phyloP scores from a whole-genome alignment of 2,888 invertebrate genomes.

The Camptogramma bilineatum region DNA sequence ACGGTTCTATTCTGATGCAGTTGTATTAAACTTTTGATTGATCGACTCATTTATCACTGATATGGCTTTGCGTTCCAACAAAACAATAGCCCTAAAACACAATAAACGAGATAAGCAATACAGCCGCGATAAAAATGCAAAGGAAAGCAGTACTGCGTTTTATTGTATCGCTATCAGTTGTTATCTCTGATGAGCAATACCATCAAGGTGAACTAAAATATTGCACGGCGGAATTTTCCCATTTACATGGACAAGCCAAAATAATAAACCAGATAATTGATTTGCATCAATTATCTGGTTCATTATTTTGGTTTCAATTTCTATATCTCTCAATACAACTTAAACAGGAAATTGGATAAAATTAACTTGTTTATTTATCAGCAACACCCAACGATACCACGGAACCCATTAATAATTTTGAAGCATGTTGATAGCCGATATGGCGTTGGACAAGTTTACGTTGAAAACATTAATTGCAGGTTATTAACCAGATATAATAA shows the following conservation, averaged over 20 bases:
- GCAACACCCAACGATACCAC: slow-evolving; percentile 10
- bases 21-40: slow-evolving; percentile 49
- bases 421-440: slow-evolving; percentile 46
- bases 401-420: slow-evolving; percentile 33
- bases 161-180: slow-evolving; percentile 38
- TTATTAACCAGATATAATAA: slow-evolving; percentile 59
- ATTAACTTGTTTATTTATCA: slow-evolving; percentile 16
- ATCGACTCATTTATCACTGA: slow-evolving; percentile 45
- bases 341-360: slow-evolving; percentile 2
- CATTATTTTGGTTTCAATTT: neutral
- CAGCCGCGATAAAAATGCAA: slow-evolving; percentile 41
- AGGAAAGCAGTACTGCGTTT: slow-evolving; percentile 40
- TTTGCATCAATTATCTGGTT: neutral
- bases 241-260: neutral
- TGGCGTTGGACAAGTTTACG: slow-evolving; percentile 42
- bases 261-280: neutral
- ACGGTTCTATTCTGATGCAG: slow-evolving; percentile 33
- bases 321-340: slow-evolving; percentile 16
- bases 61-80: slow-evolving; percentile 30
- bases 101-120: slow-evolving; percentile 41
- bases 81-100: slow-evolving; percentile 38
- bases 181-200: slow-evolving; percentile 35
- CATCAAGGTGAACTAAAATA: slow-evolving; percentile 30
- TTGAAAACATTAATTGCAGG: slow-evolving; percentile 48
- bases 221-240: slow-evolving; percentile 18